Evolutionary conservation across 2,888 invertebrate genomes (phyloP).

Genomic region (Tetanocera ferruginea): DNA sequence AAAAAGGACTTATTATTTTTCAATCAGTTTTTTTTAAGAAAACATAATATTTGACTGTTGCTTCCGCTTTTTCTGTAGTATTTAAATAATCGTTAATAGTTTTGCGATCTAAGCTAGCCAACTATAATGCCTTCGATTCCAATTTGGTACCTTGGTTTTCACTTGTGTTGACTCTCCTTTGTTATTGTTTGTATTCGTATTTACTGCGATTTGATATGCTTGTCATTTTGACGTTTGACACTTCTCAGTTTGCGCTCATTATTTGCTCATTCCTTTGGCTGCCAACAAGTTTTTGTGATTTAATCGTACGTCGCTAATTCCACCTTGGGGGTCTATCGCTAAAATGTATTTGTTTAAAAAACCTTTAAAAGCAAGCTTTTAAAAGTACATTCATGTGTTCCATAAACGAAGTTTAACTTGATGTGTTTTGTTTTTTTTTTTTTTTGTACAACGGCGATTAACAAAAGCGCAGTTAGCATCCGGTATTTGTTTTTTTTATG

Average conservation of each 20-base stretch:
- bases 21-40: too few species aligned
- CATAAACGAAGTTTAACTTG: constrained; percentile 16
- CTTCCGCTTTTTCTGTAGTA: too few species aligned
- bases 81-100: too few species aligned
- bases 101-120: too few species aligned
- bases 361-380: background rate
- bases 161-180: too few species aligned
- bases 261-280: constrained; percentile 22
- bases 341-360: background rate
- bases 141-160: too few species aligned
- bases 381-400: constrained; percentile 11
- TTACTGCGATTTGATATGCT: constrained; percentile 16
- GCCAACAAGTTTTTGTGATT: constrained; percentile 16
- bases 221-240: constrained; percentile 34
- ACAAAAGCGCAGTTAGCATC: constrained; percentile 37
- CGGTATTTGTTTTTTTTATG: background rate
- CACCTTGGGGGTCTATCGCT: constrained; percentile 20
- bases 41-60: too few species aligned
- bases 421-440: constrained; percentile 2
- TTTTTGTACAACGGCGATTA: background rate
- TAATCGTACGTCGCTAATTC: constrained; percentile 35
- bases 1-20: too few species aligned
- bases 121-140: too few species aligned
- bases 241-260: constrained; percentile 29
- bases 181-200: background rate